phyloP scores from a whole-genome alignment of 2,113 vertebrate species.

The Pao palembangensis region DNA sequence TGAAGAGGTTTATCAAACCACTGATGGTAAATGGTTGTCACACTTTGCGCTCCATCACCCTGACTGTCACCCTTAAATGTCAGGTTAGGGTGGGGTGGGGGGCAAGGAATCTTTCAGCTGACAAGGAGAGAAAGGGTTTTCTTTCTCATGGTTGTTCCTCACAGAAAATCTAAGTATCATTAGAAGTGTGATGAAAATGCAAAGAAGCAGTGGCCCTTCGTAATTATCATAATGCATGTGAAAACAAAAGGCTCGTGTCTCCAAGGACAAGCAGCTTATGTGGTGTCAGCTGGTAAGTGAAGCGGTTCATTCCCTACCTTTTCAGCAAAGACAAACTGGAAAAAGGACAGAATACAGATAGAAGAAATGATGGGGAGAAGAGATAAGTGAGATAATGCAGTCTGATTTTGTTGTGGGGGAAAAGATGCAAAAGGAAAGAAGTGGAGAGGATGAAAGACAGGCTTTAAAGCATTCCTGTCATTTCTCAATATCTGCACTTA shows the following conservation, averaged over 20 bases:
- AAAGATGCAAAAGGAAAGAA: constrained; percentile 43
- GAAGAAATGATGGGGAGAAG: constrained; percentile 23
- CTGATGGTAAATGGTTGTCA: not conserved
- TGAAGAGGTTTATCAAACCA: constrained; percentile 21
- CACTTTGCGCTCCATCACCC: constrained; percentile 45
- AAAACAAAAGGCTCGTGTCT: constrained; percentile 71
- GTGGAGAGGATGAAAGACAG: constrained; percentile 58
- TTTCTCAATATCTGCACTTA: constrained; percentile 75
- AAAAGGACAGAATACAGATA: constrained; percentile 13
- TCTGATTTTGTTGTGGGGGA: constrained; percentile 55
- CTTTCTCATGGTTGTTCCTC: constrained; percentile 16
- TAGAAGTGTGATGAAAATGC: constrained; percentile 55
- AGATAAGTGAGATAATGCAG: constrained; percentile 54
- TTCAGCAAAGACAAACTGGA: constrained; percentile 29
- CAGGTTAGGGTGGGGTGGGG: constrained; percentile 41
- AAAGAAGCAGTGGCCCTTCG: constrained; percentile 62
- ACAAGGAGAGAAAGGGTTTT: constrained; percentile 22
- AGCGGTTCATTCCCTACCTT: constrained; percentile 70
- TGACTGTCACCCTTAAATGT: constrained; percentile 61
- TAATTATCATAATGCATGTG: constrained; percentile 73
- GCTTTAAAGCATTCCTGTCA: constrained; percentile 67
- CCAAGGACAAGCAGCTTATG: constrained; percentile 68
- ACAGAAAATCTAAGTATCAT: constrained; percentile 53
- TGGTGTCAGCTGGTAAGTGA: constrained; percentile 72
- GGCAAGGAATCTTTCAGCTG: constrained; percentile 13